phyloP scores from a whole-genome alignment of 2,888 invertebrate genomes.

The Caenorhabditis sp. region DNA sequence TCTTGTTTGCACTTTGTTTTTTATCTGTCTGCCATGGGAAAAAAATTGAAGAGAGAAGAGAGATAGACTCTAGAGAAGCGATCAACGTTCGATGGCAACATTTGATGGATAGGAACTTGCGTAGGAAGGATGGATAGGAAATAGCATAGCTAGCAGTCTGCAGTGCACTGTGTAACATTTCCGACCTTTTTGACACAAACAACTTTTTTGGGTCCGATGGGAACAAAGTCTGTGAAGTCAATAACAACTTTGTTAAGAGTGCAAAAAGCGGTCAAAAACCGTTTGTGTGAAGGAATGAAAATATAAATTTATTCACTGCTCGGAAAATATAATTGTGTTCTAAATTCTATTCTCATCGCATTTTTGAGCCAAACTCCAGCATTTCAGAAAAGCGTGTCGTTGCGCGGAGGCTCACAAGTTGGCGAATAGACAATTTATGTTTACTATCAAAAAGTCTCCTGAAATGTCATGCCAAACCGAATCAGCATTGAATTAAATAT shows the following conservation, averaged over 20 bases:
- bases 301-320: too few species aligned
- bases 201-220: background rate
- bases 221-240: background rate
- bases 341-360: too few species aligned
- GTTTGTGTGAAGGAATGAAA: too few species aligned
- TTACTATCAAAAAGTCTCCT: too few species aligned
- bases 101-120: slow-evolving; percentile 26
- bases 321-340: too few species aligned
- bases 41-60: slow-evolving; percentile 19
- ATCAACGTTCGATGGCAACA: slow-evolving; percentile 40
- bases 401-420: too few species aligned
- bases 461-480: too few species aligned
- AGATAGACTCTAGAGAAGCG: slow-evolving; percentile 12
- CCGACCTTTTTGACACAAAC: slow-evolving; percentile 27
- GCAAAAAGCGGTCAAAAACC: too few species aligned
- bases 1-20: slow-evolving; percentile 51
- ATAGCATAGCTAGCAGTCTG: slow-evolving; percentile 26
- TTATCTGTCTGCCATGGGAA: slow-evolving; percentile 33
- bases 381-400: too few species aligned
- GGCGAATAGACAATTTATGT: too few species aligned
- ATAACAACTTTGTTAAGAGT: background rate
- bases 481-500: too few species aligned
- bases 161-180: slow-evolving; percentile 33
- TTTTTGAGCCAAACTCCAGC: too few species aligned
- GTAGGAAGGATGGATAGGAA: slow-evolving; percentile 32